These are phyloP conservation scores for Macaria liturata DNA, from an alignment of 2,888 invertebrate genomes.

Conservation along the genomic window DNA sequence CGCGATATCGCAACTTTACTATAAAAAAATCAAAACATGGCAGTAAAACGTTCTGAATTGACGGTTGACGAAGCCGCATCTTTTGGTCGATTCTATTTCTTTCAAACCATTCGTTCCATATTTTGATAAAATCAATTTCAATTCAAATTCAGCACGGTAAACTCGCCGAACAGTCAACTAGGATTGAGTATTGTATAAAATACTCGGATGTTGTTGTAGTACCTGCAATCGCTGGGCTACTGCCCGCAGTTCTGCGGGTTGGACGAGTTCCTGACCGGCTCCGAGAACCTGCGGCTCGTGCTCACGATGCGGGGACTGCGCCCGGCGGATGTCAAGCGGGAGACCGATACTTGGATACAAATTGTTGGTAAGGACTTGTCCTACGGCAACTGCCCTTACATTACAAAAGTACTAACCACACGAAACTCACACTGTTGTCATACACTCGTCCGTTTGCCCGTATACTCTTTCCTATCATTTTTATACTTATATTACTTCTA, in stretches of 20 bases:
- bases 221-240: slow-evolving; percentile 90
- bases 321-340: slow-evolving; percentile 55
- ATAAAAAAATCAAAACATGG: too few species aligned
- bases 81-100: neutral
- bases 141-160: neutral
- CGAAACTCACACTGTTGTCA: too few species aligned
- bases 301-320: slow-evolving; percentile 88
- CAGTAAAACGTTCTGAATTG: neutral
- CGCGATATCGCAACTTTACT: too few species aligned
- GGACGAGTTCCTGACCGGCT: slow-evolving; percentile 89
- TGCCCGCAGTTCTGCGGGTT: slow-evolving; percentile 95
- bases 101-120: neutral
- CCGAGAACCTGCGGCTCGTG: slow-evolving; percentile 88
- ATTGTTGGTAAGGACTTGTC: slow-evolving; percentile 69
- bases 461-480: too few species aligned
- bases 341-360: slow-evolving; percentile 83
- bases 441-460: too few species aligned
- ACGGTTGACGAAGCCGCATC: neutral
- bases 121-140: neutral
- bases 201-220: slow-evolving; percentile 66
- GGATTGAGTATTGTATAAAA: neutral
- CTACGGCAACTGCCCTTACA: too few species aligned
- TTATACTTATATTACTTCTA: too few species aligned
- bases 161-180: neutral
- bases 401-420: too few species aligned